phyloP scores from a whole-genome alignment of 2,797 vertebrate genomes.

The Cirrhinus molitorella region DNA sequence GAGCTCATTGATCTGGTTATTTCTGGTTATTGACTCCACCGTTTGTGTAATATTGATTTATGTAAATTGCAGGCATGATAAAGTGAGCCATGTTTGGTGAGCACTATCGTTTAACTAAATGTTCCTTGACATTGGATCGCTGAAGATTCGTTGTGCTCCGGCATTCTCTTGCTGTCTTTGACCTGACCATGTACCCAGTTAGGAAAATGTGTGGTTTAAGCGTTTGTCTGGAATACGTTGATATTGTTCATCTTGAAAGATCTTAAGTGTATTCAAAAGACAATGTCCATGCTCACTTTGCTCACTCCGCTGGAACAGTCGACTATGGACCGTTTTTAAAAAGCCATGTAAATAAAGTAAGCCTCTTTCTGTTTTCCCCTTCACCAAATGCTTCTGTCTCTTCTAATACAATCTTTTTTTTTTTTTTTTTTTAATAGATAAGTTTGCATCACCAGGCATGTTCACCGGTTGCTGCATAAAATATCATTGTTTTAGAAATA shows the following conservation, averaged over 20 bases:
- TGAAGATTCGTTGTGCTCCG: slow-evolving; percentile 1
- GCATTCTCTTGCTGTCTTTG: slow-evolving; percentile 29
- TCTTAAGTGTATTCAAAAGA: slow-evolving; percentile 62
- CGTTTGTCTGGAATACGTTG: slow-evolving; percentile 17
- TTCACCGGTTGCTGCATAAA: not conserved
- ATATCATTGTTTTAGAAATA: not conserved
- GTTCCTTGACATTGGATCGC: not conserved
- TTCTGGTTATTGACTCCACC: not conserved
- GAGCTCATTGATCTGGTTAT: not conserved
- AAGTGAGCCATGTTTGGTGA: slow-evolving; percentile 20
- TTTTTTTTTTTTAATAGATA: not conserved
- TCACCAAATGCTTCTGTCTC: slow-evolving; percentile 37
- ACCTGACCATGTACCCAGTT: not conserved
- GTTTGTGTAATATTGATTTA: slow-evolving; percentile 12
- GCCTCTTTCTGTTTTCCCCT: slow-evolving; percentile 71
- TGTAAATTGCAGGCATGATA: slow-evolving; percentile 32
- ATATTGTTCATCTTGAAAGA: slow-evolving; percentile 48
- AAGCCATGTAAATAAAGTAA: slow-evolving; percentile 81
- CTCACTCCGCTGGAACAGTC: slow-evolving; percentile 69
- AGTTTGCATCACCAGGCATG: not conserved
- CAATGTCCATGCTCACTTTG: slow-evolving; percentile 69
- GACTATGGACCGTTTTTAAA: slow-evolving; percentile 69
- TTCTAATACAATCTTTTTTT: not conserved
- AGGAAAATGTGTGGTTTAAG: not conserved
- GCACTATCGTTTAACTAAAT: slow-evolving; percentile 20